phyloP scores from a whole-genome alignment of 2,888 invertebrate genomes.

The Torymus auratus region DNA sequence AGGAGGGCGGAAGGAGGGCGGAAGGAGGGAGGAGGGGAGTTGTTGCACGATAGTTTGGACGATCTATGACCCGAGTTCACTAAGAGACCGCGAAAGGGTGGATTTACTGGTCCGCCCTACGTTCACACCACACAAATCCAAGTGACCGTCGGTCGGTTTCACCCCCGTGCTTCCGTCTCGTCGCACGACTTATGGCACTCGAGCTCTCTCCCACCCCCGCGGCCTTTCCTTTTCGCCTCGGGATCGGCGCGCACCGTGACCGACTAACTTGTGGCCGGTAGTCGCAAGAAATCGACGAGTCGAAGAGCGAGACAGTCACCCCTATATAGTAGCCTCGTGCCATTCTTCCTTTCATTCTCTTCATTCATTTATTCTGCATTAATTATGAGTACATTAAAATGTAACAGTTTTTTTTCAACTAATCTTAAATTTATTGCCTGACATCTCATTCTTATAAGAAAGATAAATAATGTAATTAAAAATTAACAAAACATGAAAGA shows the following conservation, averaged over 20 bases:
- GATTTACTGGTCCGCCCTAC: slow-evolving; percentile 75
- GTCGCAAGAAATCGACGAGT: slow-evolving; percentile 47
- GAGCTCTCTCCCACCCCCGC: slow-evolving; percentile 52
- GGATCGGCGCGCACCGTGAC: slow-evolving; percentile 50
- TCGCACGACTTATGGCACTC: slow-evolving; percentile 70
- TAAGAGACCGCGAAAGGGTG: slow-evolving; percentile 75
- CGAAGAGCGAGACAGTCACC: too few species aligned
- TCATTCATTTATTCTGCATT: too few species aligned
- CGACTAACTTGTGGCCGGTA: slow-evolving; percentile 46
- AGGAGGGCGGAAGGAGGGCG: background rate
- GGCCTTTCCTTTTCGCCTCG: slow-evolving; percentile 44
- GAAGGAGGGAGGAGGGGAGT: slow-evolving; percentile 58
- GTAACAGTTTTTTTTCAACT: too few species aligned
- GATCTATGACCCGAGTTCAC: slow-evolving; percentile 75
- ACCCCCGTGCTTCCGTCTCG: slow-evolving; percentile 66
- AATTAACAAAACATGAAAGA: too few species aligned
- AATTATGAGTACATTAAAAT: too few species aligned
- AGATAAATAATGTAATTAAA: too few species aligned
- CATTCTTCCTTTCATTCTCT: too few species aligned
- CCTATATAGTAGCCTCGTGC: too few species aligned
- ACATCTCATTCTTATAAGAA: too few species aligned
- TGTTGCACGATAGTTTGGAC: slow-evolving; percentile 74
- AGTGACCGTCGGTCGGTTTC: slow-evolving; percentile 73
- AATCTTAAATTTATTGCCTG: too few species aligned
- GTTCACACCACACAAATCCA: slow-evolving; percentile 77